Conservation (phyloP, 2,113 vertebrate species). For the Formicarius rufipectus region DNA sequence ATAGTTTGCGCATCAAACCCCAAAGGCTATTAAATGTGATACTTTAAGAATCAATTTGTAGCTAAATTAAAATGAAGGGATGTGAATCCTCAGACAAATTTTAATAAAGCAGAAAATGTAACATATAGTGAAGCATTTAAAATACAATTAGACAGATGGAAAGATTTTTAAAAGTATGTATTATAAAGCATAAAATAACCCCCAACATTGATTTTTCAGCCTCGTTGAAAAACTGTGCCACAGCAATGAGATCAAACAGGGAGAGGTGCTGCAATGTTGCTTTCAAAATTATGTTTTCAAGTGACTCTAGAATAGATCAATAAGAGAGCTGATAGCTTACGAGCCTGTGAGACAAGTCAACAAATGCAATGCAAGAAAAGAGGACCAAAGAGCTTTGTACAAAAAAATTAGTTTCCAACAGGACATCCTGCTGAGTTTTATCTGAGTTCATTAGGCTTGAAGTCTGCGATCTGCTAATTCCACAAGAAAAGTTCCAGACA, state of each 20-base stretch:
- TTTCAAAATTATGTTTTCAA: slow-evolving; percentile 49
- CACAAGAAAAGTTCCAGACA: slow-evolving; percentile 47
- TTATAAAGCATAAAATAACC: background rate
- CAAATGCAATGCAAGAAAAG: slow-evolving; percentile 22
- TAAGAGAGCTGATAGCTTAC: slow-evolving; percentile 10
- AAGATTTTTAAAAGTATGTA: background rate
- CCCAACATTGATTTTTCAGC: background rate
- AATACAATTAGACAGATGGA: slow-evolving; percentile 16
- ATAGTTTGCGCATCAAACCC: slow-evolving; percentile 39
- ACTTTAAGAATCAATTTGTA: slow-evolving; percentile 45
- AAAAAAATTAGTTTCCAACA: slow-evolving; percentile 43
- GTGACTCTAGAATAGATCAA: slow-evolving; percentile 34
- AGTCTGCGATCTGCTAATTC: slow-evolving; percentile 54
- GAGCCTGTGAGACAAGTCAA: slow-evolving; percentile 48
- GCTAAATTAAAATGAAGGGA: slow-evolving; percentile 33
- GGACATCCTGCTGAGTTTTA: slow-evolving; percentile 47
- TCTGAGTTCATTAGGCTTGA: slow-evolving; percentile 45
- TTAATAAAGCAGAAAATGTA: slow-evolving; percentile 51
- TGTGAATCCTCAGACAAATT: background rate
- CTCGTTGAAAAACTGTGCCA: slow-evolving; percentile 31
- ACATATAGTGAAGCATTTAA: background rate
- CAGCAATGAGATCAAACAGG: slow-evolving; percentile 2
- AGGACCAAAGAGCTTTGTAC: background rate
- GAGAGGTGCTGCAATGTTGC: slow-evolving; percentile 22
- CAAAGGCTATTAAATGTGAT: slow-evolving; percentile 54